These are phyloP conservation scores for Planococcus citri DNA, from an alignment of 1,140 invertebrate species.

Conservation along the genomic window DNA sequence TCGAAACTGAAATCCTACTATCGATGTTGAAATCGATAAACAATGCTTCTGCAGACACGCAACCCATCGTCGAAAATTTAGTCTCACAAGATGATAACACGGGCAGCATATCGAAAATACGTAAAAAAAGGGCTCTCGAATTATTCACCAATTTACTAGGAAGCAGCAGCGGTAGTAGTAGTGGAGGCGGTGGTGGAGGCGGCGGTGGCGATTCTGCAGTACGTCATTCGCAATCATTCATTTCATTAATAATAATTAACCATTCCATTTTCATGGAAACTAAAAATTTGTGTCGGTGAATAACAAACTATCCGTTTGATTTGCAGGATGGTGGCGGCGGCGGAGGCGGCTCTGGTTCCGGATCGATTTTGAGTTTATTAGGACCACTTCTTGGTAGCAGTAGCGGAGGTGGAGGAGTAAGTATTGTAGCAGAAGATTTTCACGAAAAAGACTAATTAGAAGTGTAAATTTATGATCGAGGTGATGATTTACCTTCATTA, in stretches of 20 bases:
- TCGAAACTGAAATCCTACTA: constrained; percentile 10
- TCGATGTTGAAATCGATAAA: not conserved
- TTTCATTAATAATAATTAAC: too few relatives aligned
- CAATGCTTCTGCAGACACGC: not conserved
- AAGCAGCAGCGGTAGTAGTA: constrained; percentile 41
- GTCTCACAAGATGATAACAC: not conserved
- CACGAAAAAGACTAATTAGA: too few relatives aligned
- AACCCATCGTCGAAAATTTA: not conserved
- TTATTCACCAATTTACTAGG: constrained; percentile 5
- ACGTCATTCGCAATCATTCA: not conserved
- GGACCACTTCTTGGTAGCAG: constrained; percentile 9
- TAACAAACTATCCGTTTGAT: too few relatives aligned
- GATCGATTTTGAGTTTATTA: not conserved
- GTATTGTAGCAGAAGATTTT: too few relatives aligned
- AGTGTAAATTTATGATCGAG: too few relatives aligned
- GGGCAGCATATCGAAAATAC: not conserved
- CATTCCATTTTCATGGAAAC: too few relatives aligned
- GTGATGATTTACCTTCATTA: too few relatives aligned
- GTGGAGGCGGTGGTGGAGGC: not conserved
- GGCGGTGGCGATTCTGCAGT: not conserved
- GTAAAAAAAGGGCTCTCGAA: not conserved
- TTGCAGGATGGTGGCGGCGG: not conserved
- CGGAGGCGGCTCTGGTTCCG: not conserved
- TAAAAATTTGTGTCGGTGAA: too few relatives aligned
- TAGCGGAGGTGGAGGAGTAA: constrained; percentile 11